These are phyloP conservation scores for Teleopsis dalmanni DNA, from an alignment of 1,140 invertebrate genomes.

Conservation along the genomic window DNA sequence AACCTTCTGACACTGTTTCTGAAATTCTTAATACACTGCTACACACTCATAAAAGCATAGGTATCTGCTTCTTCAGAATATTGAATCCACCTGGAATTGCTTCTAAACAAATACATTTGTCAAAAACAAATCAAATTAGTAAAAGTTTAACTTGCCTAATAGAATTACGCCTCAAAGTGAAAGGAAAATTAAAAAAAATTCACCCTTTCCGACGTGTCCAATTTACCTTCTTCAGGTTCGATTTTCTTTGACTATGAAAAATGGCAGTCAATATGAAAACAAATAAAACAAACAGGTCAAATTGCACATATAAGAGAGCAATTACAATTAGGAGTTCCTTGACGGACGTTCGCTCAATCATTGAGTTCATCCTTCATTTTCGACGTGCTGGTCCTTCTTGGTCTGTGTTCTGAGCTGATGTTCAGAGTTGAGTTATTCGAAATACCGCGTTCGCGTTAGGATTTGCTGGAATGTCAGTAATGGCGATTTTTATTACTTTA, in stretches of 20 bases:
- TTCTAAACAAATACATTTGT: no score
- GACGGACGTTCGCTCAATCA: slow-evolving; percentile 11
- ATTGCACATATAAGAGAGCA: neutral
- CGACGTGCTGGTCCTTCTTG: neutral
- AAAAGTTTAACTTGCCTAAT: no score
- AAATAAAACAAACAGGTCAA: no score
- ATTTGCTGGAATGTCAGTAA: neutral
- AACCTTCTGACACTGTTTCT: no score
- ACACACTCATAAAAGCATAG: no score
- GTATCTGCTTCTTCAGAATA: no score
- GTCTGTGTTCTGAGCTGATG: neutral
- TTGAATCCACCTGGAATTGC: no score
- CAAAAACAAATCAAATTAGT: slow-evolving; percentile 10
- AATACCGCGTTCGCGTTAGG: neutral
- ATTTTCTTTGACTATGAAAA: neutral
- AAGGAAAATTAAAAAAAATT: neutral
- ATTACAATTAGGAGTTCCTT: slow-evolving; percentile 6
- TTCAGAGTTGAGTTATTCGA: neutral
- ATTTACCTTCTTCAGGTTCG: neutral
- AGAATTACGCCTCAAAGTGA: neutral
- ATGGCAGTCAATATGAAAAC: no score
- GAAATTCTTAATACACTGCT: no score
- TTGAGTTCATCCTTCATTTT: neutral
- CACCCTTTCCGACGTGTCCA: neutral
- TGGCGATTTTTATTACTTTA: slow-evolving; percentile 6